Percentiles rank a stretch among this genome's conserved stretches.
Evolutionary conservation across 2,888 invertebrate genomes (phyloP).

Genomic region (Phania funesta): DNA sequence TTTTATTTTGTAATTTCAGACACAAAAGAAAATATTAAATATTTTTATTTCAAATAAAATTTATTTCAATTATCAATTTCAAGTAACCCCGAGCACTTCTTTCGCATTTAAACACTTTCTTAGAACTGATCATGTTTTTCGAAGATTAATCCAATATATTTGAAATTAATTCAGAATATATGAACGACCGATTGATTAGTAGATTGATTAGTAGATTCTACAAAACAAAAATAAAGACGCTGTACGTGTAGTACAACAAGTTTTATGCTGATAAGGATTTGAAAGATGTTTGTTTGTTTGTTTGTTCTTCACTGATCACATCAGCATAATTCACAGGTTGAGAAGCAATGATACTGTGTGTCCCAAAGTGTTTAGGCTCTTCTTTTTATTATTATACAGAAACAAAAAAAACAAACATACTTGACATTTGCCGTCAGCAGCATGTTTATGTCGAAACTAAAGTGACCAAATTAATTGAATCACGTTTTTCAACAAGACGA

Average conservation of each 20-base stretch:
- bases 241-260: conserved; percentile 9
- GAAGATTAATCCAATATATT: conserved; percentile 40
- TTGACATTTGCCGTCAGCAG: not conserved
- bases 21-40: not conserved
- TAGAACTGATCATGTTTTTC: conserved; percentile 47
- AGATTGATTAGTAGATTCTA: conserved; percentile 42
- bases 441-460: conserved; percentile 16
- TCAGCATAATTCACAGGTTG: no score
- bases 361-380: not conserved
- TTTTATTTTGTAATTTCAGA: not conserved
- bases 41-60: not conserved
- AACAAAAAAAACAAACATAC: not conserved
- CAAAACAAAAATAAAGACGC: conserved; percentile 4
- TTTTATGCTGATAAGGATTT: conserved; percentile 56
- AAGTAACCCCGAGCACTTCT: conserved; percentile 35
- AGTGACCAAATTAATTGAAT: conserved; percentile 6
- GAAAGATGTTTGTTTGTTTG: conserved; percentile 21
- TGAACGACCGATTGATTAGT: conserved; percentile 15
- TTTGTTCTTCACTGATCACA: no score
- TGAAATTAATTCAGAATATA: conserved; percentile 32
- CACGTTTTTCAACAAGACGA: conserved; percentile 38
- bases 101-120: conserved; percentile 32
- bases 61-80: not conserved
- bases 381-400: not conserved
- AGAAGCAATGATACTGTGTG: not conserved